These are phyloP conservation scores for Micronycteris hirsuta DNA, from an alignment of 2,113 vertebrate genomes.

Conservation along the genomic window DNA sequence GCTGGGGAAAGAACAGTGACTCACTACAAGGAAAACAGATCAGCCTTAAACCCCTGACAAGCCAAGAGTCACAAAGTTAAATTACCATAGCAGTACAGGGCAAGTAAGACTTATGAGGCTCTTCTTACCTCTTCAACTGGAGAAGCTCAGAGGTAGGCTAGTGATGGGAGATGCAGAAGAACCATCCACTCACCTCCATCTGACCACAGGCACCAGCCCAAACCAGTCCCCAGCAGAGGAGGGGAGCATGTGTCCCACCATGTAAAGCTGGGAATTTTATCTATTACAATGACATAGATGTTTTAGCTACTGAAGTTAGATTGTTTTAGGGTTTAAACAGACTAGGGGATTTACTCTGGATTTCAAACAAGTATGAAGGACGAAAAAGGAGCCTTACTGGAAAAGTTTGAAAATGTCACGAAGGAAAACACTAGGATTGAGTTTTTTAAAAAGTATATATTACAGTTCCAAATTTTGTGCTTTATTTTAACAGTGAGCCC, in stretches of 20 bases:
- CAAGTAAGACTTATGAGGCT: background rate
- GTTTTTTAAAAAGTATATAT: background rate
- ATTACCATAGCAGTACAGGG: background rate
- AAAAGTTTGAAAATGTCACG: background rate
- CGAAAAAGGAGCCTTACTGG: background rate
- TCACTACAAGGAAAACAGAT: background rate
- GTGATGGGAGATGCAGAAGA: background rate
- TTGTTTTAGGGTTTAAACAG: background rate
- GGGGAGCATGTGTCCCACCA: background rate
- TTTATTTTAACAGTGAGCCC: background rate
- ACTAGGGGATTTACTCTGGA: background rate
- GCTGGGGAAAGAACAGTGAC: background rate
- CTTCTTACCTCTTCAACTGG: background rate
- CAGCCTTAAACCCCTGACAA: background rate
- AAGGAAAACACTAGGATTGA: background rate
- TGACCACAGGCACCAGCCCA: rapidly evolving
- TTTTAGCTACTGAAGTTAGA: background rate
- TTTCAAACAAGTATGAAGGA: background rate
- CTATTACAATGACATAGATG: background rate
- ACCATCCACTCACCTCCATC: background rate
- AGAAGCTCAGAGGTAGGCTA: background rate
- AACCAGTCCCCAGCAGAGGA: background rate
- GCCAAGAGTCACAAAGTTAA: background rate
- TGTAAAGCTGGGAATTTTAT: background rate
- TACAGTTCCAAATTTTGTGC: background rate